Percentiles rank a stretch among this genome's conserved stretches.
Evolutionary conservation across 2,888 invertebrate genomes (phyloP).

Genomic region (Xestia xanthographa): DNA sequence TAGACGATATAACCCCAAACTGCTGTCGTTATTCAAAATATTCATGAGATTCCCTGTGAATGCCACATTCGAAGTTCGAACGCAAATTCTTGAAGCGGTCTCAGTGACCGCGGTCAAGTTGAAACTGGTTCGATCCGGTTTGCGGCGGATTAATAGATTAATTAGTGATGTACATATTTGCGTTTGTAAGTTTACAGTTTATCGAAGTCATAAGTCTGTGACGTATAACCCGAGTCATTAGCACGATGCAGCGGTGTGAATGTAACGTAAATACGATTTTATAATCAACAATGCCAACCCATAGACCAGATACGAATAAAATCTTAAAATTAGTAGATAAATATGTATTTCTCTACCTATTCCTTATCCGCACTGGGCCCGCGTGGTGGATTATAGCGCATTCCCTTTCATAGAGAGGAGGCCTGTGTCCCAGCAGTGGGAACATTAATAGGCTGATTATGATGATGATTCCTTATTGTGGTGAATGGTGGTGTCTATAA

Average conservation of each 20-base stretch:
- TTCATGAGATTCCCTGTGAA: slow-evolving; percentile 66
- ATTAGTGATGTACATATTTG: slow-evolving; percentile 25
- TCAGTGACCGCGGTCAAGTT: slow-evolving; percentile 51
- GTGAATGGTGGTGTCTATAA: neutral
- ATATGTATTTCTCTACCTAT: neutral
- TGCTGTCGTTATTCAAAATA: slow-evolving; percentile 64
- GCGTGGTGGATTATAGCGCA: too few relatives aligned
- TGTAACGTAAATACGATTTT: neutral
- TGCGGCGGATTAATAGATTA: slow-evolving; percentile 49
- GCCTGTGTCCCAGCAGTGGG: too few relatives aligned
- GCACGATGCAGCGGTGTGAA: neutral
- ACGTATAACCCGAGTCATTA: neutral
- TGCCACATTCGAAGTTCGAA: slow-evolving; percentile 45
- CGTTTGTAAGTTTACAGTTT: slow-evolving; percentile 28
- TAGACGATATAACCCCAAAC: slow-evolving; percentile 56
- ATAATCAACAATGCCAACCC: neutral
- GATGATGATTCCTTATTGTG: too few relatives aligned
- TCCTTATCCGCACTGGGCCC: too few relatives aligned
- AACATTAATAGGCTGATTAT: too few relatives aligned
- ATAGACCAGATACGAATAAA: neutral
- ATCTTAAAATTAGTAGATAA: neutral
- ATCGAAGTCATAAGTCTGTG: neutral
- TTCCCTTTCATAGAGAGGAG: too few relatives aligned
- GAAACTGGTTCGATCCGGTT: slow-evolving; percentile 39
- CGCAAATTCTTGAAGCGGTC: slow-evolving; percentile 54